Percentiles rank a stretch among this genome's conserved stretches.
These are phyloP conservation scores for Andinoacara biseriatus DNA, from an alignment of 2,113 vertebrate species.

Conservation along the genomic window DNA sequence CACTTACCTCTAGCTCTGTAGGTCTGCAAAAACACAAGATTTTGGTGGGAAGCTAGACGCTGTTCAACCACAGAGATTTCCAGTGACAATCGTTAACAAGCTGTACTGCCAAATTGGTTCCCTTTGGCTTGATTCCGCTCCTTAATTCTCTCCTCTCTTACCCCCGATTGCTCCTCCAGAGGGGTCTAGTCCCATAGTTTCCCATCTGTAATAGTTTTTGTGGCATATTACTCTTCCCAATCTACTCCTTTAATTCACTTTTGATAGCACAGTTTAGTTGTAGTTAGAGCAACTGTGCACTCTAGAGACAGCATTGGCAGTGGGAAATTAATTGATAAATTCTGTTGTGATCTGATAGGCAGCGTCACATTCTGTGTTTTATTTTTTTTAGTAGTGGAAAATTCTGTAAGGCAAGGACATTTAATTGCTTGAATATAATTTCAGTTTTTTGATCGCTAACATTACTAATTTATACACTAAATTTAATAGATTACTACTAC, in stretches of 20 bases:
- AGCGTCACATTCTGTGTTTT: background rate
- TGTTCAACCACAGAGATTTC: conserved; percentile 7
- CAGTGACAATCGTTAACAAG: conserved; percentile 36
- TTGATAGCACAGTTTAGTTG: conserved; percentile 72
- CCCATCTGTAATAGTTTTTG: conserved; percentile 62
- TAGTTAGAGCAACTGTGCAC: conserved; percentile 49
- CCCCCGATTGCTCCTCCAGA: conserved; percentile 40
- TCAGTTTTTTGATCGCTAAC: background rate
- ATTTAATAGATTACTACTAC: background rate
- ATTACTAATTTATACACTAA: background rate
- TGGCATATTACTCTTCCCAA: conserved; percentile 44
- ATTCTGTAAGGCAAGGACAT: background rate
- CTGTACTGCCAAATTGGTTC: conserved; percentile 53
- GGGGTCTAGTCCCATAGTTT: conserved; percentile 60
- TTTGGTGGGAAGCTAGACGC: background rate
- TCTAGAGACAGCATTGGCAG: conserved; percentile 35
- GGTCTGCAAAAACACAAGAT: background rate
- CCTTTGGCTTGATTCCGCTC: conserved; percentile 52
- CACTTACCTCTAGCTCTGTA: background rate
- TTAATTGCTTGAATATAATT: background rate
- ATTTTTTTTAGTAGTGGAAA: background rate
- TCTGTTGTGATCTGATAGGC: conserved; percentile 19
- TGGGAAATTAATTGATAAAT: conserved; percentile 50
- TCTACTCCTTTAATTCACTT: conserved; percentile 68
- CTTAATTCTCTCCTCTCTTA: conserved; percentile 43